These are phyloP conservation scores for Megaceryle torquata DNA, from an alignment of 2,113 vertebrate genomes.

Conservation along the genomic window DNA sequence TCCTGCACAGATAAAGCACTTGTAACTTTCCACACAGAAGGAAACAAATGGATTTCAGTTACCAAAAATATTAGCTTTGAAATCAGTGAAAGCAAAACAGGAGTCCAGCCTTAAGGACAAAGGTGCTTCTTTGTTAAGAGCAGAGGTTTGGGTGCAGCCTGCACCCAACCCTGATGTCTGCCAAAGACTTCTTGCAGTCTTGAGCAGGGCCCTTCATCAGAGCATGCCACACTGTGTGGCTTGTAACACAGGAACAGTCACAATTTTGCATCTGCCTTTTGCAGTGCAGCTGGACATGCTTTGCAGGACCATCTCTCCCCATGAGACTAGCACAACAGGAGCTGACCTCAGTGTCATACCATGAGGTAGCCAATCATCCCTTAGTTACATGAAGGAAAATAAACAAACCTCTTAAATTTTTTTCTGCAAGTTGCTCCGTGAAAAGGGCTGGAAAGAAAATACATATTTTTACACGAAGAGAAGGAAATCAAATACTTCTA, in stretches of 20 bases:
- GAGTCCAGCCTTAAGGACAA: not conserved
- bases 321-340: not conserved
- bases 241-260: not conserved
- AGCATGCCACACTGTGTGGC: accelerated
- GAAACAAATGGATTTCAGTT: not conserved
- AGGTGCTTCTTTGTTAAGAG: not conserved
- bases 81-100: not conserved
- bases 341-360: not conserved
- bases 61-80: not conserved
- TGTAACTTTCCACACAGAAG: not conserved
- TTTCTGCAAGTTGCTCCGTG: accelerated
- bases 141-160: not conserved
- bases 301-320: not conserved
- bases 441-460: not conserved
- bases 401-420: not conserved
- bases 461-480: accelerated
- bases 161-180: not conserved
- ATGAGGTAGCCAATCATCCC: accelerated
- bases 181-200: not conserved
- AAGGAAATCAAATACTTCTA: not conserved
- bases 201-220: not conserved
- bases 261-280: accelerated
- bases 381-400: not conserved
- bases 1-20: not conserved
- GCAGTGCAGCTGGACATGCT: not conserved